A percentile compares a stretch with the other conserved stretches of the same genome.
These are phyloP conservation scores for Carpatolechia fugitivella DNA, from an alignment of 2,888 invertebrate species.

Conservation along the genomic window DNA sequence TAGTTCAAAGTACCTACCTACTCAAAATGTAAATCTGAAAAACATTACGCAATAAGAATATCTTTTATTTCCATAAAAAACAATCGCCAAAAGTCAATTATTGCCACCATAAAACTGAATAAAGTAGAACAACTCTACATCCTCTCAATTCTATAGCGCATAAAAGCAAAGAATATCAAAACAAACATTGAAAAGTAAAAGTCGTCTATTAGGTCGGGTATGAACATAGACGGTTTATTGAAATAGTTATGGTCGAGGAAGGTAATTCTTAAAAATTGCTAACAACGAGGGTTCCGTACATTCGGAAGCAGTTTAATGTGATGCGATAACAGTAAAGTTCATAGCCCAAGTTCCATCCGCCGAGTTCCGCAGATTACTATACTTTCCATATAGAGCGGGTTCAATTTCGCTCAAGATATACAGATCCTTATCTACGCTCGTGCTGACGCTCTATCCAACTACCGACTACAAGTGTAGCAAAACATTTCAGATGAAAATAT, in stretches of 20 bases:
- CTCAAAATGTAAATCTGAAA: no score
- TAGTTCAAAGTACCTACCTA: no score
- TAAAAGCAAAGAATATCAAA: slow-evolving; percentile 46
- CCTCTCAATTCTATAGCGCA: slow-evolving; percentile 38
- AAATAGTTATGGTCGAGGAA: slow-evolving; percentile 65
- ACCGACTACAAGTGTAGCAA: slow-evolving; percentile 30
- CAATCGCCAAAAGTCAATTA: no score
- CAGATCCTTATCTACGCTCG: slow-evolving; percentile 55
- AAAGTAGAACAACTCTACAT: slow-evolving; percentile 42
- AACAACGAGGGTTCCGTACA: slow-evolving; percentile 56
- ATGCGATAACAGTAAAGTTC: slow-evolving; percentile 74
- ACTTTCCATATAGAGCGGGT: slow-evolving; percentile 63
- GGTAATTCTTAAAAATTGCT: slow-evolving; percentile 73
- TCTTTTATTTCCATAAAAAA: no score
- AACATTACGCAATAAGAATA: no score
- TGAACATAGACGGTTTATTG: slow-evolving; percentile 71
- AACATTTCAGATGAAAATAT: slow-evolving; percentile 33
- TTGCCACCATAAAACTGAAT: slow-evolving; percentile 26
- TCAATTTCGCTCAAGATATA: slow-evolving; percentile 63
- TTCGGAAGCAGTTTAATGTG: slow-evolving; percentile 67
- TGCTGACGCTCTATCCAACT: slow-evolving; percentile 37
- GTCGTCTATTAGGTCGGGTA: slow-evolving; percentile 62
- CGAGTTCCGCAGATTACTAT: slow-evolving; percentile 63
- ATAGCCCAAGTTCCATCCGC: slow-evolving; percentile 66
- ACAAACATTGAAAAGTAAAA: slow-evolving; percentile 68